Conservation (phyloP, 2,888 invertebrate genomes). For the Masnerella sp. region DNA sequence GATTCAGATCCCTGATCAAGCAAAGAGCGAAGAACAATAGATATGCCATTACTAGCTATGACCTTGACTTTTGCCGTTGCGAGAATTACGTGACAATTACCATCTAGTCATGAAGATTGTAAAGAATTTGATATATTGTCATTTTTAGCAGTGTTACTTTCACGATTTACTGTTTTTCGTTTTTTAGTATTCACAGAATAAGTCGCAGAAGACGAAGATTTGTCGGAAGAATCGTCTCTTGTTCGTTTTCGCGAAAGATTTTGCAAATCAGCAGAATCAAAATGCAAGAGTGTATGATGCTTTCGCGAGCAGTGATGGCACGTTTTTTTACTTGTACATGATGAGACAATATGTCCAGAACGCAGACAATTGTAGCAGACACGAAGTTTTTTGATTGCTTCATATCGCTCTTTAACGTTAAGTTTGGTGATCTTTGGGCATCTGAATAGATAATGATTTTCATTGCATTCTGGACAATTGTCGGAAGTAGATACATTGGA, state of each 20-base stretch:
- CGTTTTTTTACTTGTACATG: conserved; percentile 15
- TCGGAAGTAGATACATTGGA: too few species aligned
- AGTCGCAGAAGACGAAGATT: too few species aligned
- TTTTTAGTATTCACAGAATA: too few species aligned
- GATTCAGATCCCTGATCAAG: conserved; percentile 18
- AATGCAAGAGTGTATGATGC: conserved; percentile 17
- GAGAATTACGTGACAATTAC: neutral
- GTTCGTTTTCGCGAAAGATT: too few species aligned
- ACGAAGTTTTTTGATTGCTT: conserved; percentile 16
- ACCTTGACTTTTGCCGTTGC: conserved; percentile 14
- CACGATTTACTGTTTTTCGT: too few species aligned
- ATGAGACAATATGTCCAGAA: neutral
- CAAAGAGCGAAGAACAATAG: neutral
- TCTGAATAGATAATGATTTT: neutral
- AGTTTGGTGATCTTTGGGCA: too few species aligned
- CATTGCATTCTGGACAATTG: neutral
- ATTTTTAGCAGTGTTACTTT: too few species aligned
- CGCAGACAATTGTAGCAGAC: conserved; percentile 30
- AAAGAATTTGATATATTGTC: too few species aligned
- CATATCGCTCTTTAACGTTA: too few species aligned
- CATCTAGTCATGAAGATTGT: too few species aligned
- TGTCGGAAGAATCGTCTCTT: too few species aligned
- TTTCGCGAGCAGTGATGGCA: neutral
- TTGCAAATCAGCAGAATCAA: too few species aligned
- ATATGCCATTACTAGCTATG: neutral